Conservation (phyloP, 1,140 invertebrate genomes). For the Drosophila ananassae region DNA sequence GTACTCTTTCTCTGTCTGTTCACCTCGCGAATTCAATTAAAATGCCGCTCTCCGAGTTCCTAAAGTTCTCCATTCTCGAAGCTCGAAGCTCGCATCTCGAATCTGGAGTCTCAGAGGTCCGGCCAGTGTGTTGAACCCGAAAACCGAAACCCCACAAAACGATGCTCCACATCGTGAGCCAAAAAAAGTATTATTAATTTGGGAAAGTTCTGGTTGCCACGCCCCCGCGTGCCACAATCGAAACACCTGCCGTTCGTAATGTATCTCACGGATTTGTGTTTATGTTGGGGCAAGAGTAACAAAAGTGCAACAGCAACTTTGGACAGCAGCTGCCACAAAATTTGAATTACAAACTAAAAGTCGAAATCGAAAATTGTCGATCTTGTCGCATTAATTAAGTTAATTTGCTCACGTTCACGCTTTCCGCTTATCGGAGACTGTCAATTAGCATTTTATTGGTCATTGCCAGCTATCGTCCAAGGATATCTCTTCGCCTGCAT, state of each 20-base stretch:
- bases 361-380: slow-evolving; percentile 27
- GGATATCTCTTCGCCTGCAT: slow-evolving; percentile 30
- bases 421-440: slow-evolving; percentile 53
- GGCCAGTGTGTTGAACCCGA: slow-evolving; percentile 64
- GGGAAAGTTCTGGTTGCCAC: slow-evolving; percentile 76
- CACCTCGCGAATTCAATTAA: slow-evolving; percentile 78
- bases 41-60: slow-evolving; percentile 59
- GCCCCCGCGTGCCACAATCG: slow-evolving; percentile 28
- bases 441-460: slow-evolving; percentile 61
- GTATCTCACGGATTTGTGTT: neutral
- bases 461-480: slow-evolving; percentile 26
- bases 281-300: slow-evolving; percentile 18
- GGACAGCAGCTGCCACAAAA: slow-evolving; percentile 50
- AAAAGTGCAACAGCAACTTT: slow-evolving; percentile 42
- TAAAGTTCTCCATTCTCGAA: slow-evolving; percentile 10
- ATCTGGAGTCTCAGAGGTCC: slow-evolving; percentile 14
- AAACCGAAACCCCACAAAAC: slow-evolving; percentile 31
- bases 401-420: slow-evolving; percentile 69
- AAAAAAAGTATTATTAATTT: slow-evolving; percentile 71
- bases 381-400: slow-evolving; percentile 74
- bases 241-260: slow-evolving; percentile 47
- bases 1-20: slow-evolving; percentile 50
- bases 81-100: slow-evolving; percentile 14
- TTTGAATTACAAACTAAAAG: slow-evolving; percentile 71
- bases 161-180: slow-evolving; percentile 39